Evolutionary conservation across 2,113 vertebrate genomes (phyloP).

Genomic region (Ornithorhynchus anatinus): DNA sequence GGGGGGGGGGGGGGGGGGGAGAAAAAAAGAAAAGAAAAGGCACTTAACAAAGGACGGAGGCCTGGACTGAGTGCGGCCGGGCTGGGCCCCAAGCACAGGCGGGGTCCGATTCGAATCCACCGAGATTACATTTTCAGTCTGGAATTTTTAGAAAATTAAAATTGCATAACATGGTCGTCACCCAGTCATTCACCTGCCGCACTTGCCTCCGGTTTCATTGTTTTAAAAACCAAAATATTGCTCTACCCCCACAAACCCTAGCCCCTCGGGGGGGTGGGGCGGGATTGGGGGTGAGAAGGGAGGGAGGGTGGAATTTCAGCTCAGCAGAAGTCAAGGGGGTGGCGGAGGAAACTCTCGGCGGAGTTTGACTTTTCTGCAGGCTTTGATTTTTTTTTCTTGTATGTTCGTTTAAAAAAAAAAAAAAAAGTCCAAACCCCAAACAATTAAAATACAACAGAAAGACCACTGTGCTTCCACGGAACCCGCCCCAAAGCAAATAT

Average conservation of each 20-base stretch:
- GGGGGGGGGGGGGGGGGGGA: conserved; percentile 38
- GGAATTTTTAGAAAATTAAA: conserved; percentile 69
- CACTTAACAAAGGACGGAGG: conserved; percentile 81
- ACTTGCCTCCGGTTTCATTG: conserved; percentile 60
- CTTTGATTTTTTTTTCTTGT: conserved; percentile 54
- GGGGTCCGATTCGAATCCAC: conserved; percentile 60
- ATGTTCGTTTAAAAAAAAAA: conserved; percentile 47
- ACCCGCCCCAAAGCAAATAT: conserved; percentile 57
- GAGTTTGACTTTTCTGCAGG: conserved; percentile 50
- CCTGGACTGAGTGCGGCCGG: conserved; percentile 72
- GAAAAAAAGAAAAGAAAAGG: conserved; percentile 65
- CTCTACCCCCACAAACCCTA: background rate
- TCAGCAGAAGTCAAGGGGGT: conserved; percentile 25
- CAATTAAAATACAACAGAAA: conserved; percentile 38
- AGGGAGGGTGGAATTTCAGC: background rate
- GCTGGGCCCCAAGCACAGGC: conserved; percentile 64
- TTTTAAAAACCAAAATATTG: conserved; percentile 50
- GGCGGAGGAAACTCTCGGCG: conserved; percentile 34
- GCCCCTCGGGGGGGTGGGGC: no score
- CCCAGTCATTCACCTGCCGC: conserved; percentile 57
- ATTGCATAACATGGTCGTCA: conserved; percentile 70
- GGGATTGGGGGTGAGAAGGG: no score
- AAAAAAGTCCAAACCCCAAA: conserved; percentile 45
- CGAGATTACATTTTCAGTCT: conserved; percentile 42
- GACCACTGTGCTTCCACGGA: conserved; percentile 64